Evolutionary conservation across 1,140 invertebrate genomes (phyloP).

Genomic region (Drosophila pallidifrons): DNA sequence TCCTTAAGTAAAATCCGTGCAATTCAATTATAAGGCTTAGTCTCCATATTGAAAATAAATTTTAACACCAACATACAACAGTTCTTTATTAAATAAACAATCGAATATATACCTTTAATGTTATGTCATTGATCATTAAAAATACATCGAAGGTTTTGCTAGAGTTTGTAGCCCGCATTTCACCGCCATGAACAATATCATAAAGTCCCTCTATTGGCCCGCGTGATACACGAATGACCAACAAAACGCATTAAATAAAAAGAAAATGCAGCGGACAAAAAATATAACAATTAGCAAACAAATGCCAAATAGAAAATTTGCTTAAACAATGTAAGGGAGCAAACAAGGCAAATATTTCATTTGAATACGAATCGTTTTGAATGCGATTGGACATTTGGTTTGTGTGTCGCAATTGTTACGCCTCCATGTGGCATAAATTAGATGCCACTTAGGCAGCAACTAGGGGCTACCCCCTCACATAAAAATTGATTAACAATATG

Average conservation of each 20-base stretch:
- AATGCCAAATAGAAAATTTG: slow-evolving; percentile 51
- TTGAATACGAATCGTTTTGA: slow-evolving; percentile 41
- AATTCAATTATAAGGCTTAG: no score
- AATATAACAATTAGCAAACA: slow-evolving; percentile 60
- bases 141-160: slow-evolving; percentile 6
- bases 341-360: slow-evolving; percentile 57
- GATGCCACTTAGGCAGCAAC: slow-evolving; percentile 40
- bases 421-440: slow-evolving; percentile 65
- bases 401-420: slow-evolving; percentile 59
- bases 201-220: neutral
- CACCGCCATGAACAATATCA: neutral
- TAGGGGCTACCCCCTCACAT: slow-evolving; percentile 29
- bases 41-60: neutral
- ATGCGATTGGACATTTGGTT: slow-evolving; percentile 50
- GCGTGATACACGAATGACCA: slow-evolving; percentile 11
- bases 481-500: slow-evolving; percentile 71
- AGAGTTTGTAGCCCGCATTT: slow-evolving; percentile 35
- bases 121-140: slow-evolving; percentile 1
- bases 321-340: slow-evolving; percentile 48
- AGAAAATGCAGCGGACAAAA: slow-evolving; percentile 22
- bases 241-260: slow-evolving; percentile 3
- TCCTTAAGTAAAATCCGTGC: no score
- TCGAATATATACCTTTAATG: neutral
- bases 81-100: neutral
- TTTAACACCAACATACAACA: neutral